A percentile compares a stretch with the other conserved stretches of the same genome.
These are phyloP conservation scores for Archaeoteleia sp. DNA, from an alignment of 2,888 invertebrate species.

Conservation along the genomic window DNA sequence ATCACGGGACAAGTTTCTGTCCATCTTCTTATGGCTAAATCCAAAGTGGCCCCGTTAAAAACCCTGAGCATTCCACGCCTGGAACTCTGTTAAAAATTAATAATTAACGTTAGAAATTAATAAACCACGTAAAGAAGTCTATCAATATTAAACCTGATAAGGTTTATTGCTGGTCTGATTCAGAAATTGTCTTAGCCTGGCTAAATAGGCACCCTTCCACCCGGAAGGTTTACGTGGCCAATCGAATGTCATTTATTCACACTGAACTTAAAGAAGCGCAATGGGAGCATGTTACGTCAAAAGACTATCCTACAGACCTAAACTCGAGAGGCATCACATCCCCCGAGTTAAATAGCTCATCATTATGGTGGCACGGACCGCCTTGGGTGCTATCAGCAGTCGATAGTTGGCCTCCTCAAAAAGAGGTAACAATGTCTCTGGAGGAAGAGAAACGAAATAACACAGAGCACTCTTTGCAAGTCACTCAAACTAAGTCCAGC, in stretches of 20 bases:
- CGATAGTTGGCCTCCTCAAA: slow-evolving; percentile 5
- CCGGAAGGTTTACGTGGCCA: slow-evolving; percentile 2
- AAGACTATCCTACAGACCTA: no score
- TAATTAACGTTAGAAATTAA: slow-evolving; percentile 24
- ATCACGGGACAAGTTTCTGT: background rate
- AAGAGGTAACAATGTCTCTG: background rate
- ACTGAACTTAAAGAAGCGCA: no score
- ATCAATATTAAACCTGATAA: background rate
- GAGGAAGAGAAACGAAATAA: no score
- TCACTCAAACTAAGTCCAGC: no score
- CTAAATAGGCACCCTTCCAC: no score
- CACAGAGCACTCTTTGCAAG: no score
- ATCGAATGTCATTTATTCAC: no score
- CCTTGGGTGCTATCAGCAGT: background rate
- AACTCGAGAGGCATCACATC: slow-evolving; percentile 6
- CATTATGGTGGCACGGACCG: slow-evolving; percentile 8
- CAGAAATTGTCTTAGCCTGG: no score
- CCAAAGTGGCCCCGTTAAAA: slow-evolving; percentile 42
- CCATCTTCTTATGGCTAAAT: slow-evolving; percentile 20
- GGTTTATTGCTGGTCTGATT: slow-evolving; percentile 11
- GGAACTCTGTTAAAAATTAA: slow-evolving; percentile 27
- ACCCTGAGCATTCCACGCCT: slow-evolving; percentile 34
- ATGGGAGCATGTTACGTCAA: no score
- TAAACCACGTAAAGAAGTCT: slow-evolving; percentile 1
- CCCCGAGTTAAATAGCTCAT: background rate